Conservation (phyloP, 30 jellyfish, hydroid and myxozoan species). For the Catostylus mosaicus region DNA sequence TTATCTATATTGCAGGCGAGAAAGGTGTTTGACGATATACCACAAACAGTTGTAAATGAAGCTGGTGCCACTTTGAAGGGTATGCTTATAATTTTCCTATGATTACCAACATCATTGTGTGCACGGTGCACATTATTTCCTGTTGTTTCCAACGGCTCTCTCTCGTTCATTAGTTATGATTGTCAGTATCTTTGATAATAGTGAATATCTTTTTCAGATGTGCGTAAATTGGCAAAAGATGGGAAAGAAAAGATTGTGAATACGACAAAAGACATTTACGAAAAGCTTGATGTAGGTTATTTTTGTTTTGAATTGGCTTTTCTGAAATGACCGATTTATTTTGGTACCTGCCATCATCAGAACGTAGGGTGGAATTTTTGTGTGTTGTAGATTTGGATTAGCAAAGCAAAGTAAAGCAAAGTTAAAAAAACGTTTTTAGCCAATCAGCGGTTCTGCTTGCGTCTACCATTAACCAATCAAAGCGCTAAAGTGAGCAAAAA, state of each 20-base stretch:
- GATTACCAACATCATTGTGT: background rate
- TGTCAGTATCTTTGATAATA: background rate
- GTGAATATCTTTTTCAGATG: conserved; percentile 25
- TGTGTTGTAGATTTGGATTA: too few relatives aligned
- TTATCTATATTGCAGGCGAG: conserved; percentile 42
- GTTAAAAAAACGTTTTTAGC: too few relatives aligned
- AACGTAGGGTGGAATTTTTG: too few relatives aligned
- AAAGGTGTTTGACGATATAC: conserved; percentile 64
- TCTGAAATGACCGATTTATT: too few relatives aligned
- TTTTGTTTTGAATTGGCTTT: too few relatives aligned
- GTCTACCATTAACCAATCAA: too few relatives aligned
- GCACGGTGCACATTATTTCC: background rate
- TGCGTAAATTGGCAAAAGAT: conserved; percentile 41
- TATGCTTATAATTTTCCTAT: conserved; percentile 12
- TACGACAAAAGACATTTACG: background rate
- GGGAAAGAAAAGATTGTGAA: conserved; percentile 37
- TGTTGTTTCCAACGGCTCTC: too few relatives aligned
- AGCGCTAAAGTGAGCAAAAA: too few relatives aligned
- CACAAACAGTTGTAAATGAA: conserved; percentile 74
- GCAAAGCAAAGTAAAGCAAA: too few relatives aligned
- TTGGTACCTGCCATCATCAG: too few relatives aligned
- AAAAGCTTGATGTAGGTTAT: conserved; percentile 46
- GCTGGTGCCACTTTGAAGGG: conserved; percentile 61
- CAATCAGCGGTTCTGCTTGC: too few relatives aligned
- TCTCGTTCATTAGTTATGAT: background rate